phyloP scores from a whole-genome alignment of 2,888 invertebrate species.

The Hemaris fuciformis region DNA sequence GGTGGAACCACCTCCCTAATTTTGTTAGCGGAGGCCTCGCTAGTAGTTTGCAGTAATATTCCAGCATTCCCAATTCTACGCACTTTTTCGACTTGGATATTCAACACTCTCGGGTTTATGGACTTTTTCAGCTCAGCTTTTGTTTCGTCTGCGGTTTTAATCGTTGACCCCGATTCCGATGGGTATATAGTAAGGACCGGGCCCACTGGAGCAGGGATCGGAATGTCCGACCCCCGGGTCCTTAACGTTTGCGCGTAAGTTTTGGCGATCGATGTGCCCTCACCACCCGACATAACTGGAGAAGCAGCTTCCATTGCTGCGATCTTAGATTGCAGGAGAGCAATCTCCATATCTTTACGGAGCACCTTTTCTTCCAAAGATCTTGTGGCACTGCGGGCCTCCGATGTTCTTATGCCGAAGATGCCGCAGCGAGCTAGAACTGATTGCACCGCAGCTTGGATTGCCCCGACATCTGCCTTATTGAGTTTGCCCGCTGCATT shows the following conservation, averaged over 20 bases:
- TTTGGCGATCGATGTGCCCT: too few relatives aligned
- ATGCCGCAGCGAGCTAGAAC: too few relatives aligned
- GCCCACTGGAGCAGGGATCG: background rate
- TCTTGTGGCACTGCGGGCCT: too few relatives aligned
- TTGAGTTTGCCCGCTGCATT: too few relatives aligned
- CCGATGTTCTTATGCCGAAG: too few relatives aligned
- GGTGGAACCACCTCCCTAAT: conserved; percentile 10
- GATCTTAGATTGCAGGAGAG: too few relatives aligned
- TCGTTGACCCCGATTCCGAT: background rate
- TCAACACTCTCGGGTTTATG: background rate
- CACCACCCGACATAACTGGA: too few relatives aligned
- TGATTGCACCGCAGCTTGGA: too few relatives aligned
- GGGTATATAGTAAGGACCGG: conserved; percentile 10
- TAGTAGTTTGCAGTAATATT: background rate
- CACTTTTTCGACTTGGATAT: conserved; percentile 16
- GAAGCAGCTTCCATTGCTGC: too few relatives aligned
- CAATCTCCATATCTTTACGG: too few relatives aligned
- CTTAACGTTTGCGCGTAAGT: background rate
- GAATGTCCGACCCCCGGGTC: background rate
- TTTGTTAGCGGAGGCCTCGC: conserved; percentile 2
- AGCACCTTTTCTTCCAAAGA: too few relatives aligned
- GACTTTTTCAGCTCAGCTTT: conserved; percentile 1
- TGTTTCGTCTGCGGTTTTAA: conserved; percentile 3
- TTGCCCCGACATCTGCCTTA: too few relatives aligned
- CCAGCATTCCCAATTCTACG: conserved; percentile 6